Percentiles rank a stretch among this genome's conserved stretches.
phyloP scores from a whole-genome alignment of 2,113 vertebrate species.

The Hepsetus odoe region DNA sequence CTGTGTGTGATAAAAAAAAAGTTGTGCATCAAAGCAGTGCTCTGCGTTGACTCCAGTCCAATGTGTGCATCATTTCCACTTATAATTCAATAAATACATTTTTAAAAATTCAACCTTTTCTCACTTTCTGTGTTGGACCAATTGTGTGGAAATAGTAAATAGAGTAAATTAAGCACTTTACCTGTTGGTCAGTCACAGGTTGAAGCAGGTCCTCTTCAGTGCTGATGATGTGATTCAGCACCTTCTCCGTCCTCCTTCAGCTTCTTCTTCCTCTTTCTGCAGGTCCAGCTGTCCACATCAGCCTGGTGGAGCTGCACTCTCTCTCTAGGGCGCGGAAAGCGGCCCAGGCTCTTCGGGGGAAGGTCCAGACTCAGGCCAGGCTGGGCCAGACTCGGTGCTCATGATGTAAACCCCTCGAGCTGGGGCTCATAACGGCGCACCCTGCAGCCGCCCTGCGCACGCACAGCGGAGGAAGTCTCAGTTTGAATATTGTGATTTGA shows the following conservation, averaged over 20 bases:
- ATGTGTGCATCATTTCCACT: no score
- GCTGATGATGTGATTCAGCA: background rate
- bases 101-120: no score
- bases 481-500: slow-evolving; percentile 57
- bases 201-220: slow-evolving; percentile 8
- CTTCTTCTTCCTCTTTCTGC: slow-evolving; percentile 21
- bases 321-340: background rate
- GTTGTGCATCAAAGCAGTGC: no score
- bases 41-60: no score
- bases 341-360: slow-evolving; percentile 2
- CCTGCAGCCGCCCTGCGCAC: slow-evolving; percentile 23
- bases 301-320: background rate
- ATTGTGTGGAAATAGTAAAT: no score
- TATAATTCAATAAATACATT: no score
- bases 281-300: slow-evolving; percentile 36
- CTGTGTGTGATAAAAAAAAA: background rate
- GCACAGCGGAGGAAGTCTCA: slow-evolving; percentile 48
- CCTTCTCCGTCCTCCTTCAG: slow-evolving; percentile 6
- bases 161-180: background rate
- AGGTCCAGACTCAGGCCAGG: slow-evolving; percentile 10
- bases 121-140: no score
- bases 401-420: slow-evolving; percentile 33
- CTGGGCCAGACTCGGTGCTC: slow-evolving; percentile 3
- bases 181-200: slow-evolving; percentile 42
- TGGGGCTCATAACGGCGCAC: background rate